Percentiles rank a stretch among this genome's conserved stretches.
phyloP scores from a whole-genome alignment of 2,113 vertebrate species.

The Hassar affinis region DNA sequence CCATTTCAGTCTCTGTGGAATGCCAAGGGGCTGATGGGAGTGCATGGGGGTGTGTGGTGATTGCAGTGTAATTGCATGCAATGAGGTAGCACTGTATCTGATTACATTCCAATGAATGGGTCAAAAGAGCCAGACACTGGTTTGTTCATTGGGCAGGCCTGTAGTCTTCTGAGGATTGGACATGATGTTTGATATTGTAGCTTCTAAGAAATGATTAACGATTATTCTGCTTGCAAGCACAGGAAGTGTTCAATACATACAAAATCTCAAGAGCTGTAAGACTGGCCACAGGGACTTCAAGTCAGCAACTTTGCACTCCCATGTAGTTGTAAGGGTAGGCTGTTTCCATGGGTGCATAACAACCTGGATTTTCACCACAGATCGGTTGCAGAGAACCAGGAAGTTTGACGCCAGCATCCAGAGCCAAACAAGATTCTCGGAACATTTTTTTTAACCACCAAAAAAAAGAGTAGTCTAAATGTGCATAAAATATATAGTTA shows the following conservation, averaged over 20 bases:
- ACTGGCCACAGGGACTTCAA: neutral
- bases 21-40: neutral
- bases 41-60: neutral
- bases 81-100: neutral
- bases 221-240: neutral
- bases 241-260: neutral
- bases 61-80: slow-evolving; percentile 6
- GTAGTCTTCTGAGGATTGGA: neutral
- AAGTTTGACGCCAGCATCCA: neutral
- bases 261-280: neutral
- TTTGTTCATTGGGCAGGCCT: neutral
- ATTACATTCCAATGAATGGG: neutral
- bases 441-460: neutral
- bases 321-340: neutral
- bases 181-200: neutral
- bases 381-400: neutral
- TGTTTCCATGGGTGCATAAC: slow-evolving; percentile 4
- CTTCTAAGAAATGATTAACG: slow-evolving; percentile 4
- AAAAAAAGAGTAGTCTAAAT: neutral
- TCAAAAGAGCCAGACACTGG: neutral
- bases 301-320: neutral
- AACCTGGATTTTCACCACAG: neutral
- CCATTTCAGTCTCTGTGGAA: neutral
- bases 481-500: neutral
- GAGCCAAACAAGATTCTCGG: neutral